phyloP scores from a whole-genome alignment of 2,888 invertebrate genomes.

The Zaprionus bogoriensis region DNA sequence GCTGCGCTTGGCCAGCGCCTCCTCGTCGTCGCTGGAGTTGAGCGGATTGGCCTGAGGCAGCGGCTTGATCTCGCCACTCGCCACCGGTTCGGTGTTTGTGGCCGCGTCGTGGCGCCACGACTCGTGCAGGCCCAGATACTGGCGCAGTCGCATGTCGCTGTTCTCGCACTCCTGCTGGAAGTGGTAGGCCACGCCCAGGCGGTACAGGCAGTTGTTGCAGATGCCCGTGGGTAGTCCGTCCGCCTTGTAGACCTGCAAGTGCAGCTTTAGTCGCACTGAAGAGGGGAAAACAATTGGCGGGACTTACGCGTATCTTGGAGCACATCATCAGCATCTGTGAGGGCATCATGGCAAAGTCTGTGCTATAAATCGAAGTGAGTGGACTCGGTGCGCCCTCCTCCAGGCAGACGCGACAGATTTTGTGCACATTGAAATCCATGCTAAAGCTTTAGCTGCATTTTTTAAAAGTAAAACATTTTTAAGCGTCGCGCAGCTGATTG shows the following conservation, averaged over 20 bases:
- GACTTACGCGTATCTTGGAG: constrained; percentile 84
- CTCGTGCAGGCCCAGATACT: constrained; percentile 85
- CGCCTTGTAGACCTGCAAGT: constrained; percentile 83
- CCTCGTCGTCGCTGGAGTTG: constrained; percentile 64
- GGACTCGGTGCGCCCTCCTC: constrained; percentile 85
- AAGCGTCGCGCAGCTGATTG: constrained; percentile 28
- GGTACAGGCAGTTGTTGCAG: constrained; percentile 86
- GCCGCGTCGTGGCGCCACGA: constrained; percentile 83
- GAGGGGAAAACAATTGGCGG: background rate
- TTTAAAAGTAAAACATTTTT: constrained; percentile 31
- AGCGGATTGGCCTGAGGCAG: constrained; percentile 38
- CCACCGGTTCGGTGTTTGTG: constrained; percentile 84
- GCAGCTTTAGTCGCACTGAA: background rate
- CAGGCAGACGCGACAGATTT: constrained; percentile 86
- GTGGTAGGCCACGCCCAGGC: constrained; percentile 86
- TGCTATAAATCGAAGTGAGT: constrained; percentile 85
- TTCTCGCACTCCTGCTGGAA: constrained; percentile 87
- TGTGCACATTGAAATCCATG: constrained; percentile 83
- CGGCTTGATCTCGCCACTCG: constrained; percentile 45
- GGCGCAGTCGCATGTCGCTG: constrained; percentile 85
- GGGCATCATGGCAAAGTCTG: constrained; percentile 85
- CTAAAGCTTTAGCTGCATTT: constrained; percentile 1
- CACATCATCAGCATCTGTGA: constrained; percentile 86
- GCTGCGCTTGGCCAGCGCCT: constrained; percentile 62
- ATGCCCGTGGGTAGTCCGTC: constrained; percentile 86